phyloP scores from a whole-genome alignment of 1,140 invertebrate species.

The Lanistes nyassanus region DNA sequence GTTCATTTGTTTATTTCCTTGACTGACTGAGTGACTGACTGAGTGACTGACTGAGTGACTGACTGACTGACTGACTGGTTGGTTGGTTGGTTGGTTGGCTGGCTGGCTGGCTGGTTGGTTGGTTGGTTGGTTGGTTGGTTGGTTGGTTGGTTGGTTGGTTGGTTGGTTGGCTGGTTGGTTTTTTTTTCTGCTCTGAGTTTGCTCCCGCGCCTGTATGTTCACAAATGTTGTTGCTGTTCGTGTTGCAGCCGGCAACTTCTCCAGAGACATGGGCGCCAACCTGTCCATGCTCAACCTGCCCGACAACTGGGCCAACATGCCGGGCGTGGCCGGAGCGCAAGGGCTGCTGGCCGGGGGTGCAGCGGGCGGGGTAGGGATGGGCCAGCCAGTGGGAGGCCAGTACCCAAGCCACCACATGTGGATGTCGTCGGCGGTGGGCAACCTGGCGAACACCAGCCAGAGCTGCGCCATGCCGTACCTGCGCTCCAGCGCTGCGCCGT shows the following conservation, averaged over 20 bases:
- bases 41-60: too few relatives aligned
- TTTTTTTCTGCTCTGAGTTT: too few relatives aligned
- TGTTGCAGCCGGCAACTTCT: conserved; percentile 44
- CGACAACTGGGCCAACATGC: conserved; percentile 58
- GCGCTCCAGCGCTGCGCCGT: conserved; percentile 39
- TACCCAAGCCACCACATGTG: conserved; percentile 60
- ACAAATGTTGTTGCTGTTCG: too few relatives aligned
- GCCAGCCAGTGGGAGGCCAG: conserved; percentile 43
- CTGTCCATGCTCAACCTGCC: conserved; percentile 56
- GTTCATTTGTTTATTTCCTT: not conserved
- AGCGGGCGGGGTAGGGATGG: conserved; percentile 36
- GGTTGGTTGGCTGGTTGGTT: too few relatives aligned
- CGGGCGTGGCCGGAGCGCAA: conserved; percentile 33
- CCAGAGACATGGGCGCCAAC: conserved; percentile 53
- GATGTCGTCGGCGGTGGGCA: conserved; percentile 53
- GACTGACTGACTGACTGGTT: too few relatives aligned
- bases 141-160: too few relatives aligned
- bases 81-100: too few relatives aligned
- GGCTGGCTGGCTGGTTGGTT: too few relatives aligned
- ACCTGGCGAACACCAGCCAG: conserved; percentile 57
- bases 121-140: too few relatives aligned
- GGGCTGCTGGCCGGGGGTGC: conserved; percentile 24
- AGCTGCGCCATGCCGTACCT: conserved; percentile 61
- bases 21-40: too few relatives aligned
- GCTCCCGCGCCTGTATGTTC: too few relatives aligned